These are phyloP conservation scores for Trematocara nigrifrons DNA, from an alignment of 2,113 vertebrate genomes.

Conservation along the genomic window DNA sequence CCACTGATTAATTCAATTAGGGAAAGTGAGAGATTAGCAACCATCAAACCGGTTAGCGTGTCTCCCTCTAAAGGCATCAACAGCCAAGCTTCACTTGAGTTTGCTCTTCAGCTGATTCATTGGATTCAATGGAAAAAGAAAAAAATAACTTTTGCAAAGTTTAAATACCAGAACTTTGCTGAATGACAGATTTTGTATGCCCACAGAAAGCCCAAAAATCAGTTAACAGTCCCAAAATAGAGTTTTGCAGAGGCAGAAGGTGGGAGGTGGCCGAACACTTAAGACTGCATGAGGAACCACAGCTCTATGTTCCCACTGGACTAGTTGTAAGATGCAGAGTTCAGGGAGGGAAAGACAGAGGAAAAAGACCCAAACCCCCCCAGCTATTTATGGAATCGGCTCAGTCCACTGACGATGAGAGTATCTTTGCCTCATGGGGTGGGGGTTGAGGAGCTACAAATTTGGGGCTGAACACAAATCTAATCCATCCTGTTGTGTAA, in stretches of 20 bases:
- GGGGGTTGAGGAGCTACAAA: neutral
- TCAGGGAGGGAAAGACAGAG: slow-evolving; percentile 13
- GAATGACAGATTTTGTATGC: slow-evolving; percentile 11
- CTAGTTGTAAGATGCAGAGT: neutral
- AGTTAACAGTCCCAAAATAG: slow-evolving; percentile 56
- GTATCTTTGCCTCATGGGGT: rapidly evolving
- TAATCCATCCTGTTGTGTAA: slow-evolving; percentile 18
- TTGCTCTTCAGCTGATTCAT: neutral
- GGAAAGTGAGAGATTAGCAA: slow-evolving; percentile 50
- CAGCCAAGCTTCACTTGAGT: neutral
- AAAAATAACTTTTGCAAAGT: neutral
- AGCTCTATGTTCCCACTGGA: slow-evolving; percentile 34
- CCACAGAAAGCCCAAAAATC: slow-evolving; percentile 26
- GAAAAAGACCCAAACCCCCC: neutral
- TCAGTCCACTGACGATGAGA: slow-evolving; percentile 5
- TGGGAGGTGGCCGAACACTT: slow-evolving; percentile 35
- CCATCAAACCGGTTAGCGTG: slow-evolving; percentile 47
- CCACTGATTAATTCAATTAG: slow-evolving; percentile 63
- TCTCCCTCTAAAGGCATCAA: slow-evolving; percentile 10
- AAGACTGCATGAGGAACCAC: slow-evolving; percentile 26
- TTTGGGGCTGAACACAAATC: neutral
- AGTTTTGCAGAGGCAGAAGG: slow-evolving; percentile 50
- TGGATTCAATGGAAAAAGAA: neutral
- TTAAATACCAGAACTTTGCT: neutral
- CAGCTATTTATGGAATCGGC: slow-evolving; percentile 49